Percentiles rank a stretch among this genome's conserved stretches.
Conservation (phyloP, 2,888 invertebrate species). For the Eilema caniola region DNA sequence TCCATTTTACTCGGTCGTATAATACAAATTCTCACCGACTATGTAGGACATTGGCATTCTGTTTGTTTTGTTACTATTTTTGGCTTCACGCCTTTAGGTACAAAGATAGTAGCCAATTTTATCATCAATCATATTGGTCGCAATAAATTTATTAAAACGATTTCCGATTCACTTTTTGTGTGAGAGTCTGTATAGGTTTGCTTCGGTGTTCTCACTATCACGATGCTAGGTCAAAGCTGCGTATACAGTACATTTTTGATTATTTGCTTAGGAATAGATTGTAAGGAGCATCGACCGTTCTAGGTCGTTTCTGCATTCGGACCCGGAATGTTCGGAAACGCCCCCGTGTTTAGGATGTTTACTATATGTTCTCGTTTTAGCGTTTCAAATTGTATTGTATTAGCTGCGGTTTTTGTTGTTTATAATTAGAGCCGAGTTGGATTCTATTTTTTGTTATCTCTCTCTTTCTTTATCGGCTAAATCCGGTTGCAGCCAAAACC, state of each 20-base stretch:
- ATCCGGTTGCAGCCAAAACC: too few species aligned
- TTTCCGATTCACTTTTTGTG: not conserved
- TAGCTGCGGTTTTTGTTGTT: not conserved
- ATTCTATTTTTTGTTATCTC: not conserved
- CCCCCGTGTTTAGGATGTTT: constrained; percentile 33
- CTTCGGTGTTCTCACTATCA: too few species aligned
- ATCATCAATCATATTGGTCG: not conserved
- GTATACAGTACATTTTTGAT: not conserved
- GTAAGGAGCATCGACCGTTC: constrained; percentile 57
- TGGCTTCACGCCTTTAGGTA: not conserved
- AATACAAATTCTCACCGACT: not conserved
- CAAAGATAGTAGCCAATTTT: not conserved
- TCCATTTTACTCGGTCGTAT: not conserved
- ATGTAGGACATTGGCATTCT: not conserved
- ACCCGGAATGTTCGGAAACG: constrained; percentile 30
- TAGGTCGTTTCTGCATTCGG: constrained; percentile 55
- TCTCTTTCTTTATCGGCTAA: too few species aligned
- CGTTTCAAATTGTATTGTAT: not conserved
- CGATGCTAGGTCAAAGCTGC: not conserved
- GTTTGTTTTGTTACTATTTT: not conserved
- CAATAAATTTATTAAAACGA: not conserved
- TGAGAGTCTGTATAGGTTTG: too few species aligned
- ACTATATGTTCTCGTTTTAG: constrained; percentile 14
- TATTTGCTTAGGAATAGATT: constrained; percentile 47
- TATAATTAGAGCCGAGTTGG: not conserved